Base-by-base conservation (phyloP, 2,797 vertebrate species). In the Sebastiscus tertius region DNA sequence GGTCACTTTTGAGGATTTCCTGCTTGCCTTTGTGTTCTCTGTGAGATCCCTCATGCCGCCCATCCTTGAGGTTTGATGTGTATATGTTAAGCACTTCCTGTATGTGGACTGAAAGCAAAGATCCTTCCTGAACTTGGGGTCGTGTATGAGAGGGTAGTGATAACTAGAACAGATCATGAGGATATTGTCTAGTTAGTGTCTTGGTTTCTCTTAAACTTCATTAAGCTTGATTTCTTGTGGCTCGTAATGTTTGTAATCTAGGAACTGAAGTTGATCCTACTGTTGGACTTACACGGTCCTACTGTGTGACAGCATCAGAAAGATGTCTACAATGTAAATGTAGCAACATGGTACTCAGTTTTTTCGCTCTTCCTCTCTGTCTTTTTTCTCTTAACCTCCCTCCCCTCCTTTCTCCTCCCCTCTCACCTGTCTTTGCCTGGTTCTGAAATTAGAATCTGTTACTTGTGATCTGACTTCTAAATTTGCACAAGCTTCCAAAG, bases 1-100 rank as follows among this genome's bases (percentile, higher is more conserved):
- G 77, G 84, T 87, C 80, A 75, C 76, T 80, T 81, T 87, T 56
- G 33, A 85, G 60, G 75, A 83, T 87, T 81, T 87, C 71, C 60
- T 78, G 64, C 49, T 70, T 39, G 69, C 66, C 54, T 75, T 56
- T 72, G 69, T 85, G 63, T 76, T 84, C 46, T 74, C 61, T 66
- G 27, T 52, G 58, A 78, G 69, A 80, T 80, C 73, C 34, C 58
- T 46, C 6, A 27, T 67, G 27, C 61, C 10, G 14, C 62, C 59
- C 59, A 56, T 68, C 42, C 55, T 70, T 26, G 75, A 77, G 24
- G 59, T 76, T 62, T 73, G 36, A 74, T 72, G 18, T 84, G 60
- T 26, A 4, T 60, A 72, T 49, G 36, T 64, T 72, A 72, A 69
- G 55, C 4, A 29, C 52, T 73, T 63, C 24, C 54, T 55, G 33